Conservation (phyloP, 2,797 vertebrate genomes). For the Myoxocephalus aenaeus region DNA sequence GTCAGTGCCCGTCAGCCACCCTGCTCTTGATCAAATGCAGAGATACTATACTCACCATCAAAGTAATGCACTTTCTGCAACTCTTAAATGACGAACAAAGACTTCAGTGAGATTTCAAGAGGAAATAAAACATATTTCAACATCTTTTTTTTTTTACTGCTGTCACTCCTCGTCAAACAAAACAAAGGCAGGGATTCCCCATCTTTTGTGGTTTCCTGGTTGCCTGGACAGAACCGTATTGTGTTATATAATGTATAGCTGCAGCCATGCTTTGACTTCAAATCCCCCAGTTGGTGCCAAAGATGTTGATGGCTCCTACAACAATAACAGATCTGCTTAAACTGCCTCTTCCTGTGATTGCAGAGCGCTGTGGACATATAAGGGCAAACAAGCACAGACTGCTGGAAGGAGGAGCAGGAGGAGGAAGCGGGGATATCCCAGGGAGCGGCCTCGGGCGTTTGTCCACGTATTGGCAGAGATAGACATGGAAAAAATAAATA, state of each 20-base stretch:
- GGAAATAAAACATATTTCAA: neutral
- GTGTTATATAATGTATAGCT: conserved; percentile 19
- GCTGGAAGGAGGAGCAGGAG: conserved; percentile 54
- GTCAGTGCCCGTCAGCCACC: conserved; percentile 46
- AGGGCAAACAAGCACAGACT: conserved; percentile 67
- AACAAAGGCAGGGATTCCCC: conserved; percentile 52
- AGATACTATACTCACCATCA: conserved; percentile 12
- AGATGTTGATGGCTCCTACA: conserved; percentile 64
- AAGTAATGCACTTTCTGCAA: conserved; percentile 1
- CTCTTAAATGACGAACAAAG: conserved; percentile 11
- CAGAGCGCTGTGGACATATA: conserved; percentile 81
- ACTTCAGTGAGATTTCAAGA: neutral
- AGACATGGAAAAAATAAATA: conserved; percentile 37
- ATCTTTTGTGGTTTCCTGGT: conserved; percentile 60
- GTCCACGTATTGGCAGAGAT: conserved; percentile 61
- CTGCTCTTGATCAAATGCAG: conserved; percentile 29
- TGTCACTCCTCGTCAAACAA: conserved; percentile 13
- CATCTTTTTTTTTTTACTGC: neutral
- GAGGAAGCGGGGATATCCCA: conserved; percentile 74
- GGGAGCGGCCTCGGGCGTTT: conserved; percentile 68
- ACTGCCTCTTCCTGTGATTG: conserved; percentile 77
- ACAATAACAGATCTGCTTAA: conserved; percentile 75
- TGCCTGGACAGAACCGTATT: conserved; percentile 58
- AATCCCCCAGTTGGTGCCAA: conserved; percentile 61
- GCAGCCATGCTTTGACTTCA: conserved; percentile 65